Base-by-base conservation (phyloP, 2,888 invertebrate species). In the Tridacna gigas region DNA sequence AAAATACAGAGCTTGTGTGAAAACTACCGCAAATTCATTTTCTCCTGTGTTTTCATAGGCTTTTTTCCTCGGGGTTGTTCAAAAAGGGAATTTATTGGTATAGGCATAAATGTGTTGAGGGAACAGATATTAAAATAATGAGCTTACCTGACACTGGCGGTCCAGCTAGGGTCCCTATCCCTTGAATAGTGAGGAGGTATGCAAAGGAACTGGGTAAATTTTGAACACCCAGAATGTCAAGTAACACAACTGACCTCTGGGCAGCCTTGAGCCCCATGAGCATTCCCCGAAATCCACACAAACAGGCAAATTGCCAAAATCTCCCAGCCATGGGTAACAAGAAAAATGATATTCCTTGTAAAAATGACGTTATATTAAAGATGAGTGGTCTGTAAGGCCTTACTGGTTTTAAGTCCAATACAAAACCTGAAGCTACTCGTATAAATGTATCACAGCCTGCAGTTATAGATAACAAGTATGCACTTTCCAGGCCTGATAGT, bases 401-500 rank as follows among this genome's bases (percentile, higher is more conserved):
- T 15, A 92, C 79, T 7, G 67, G 22, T 26, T 86, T 84, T 18
- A 90, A 63, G 66, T 92, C 91, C 11, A 92, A 73, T 13, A 92
- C 25, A 56, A 90, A 60, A 11, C 92, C 92, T 12, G 90, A 82
- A 0, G 83, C 22, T 5, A 92, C 86, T 25, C 92, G 84, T 0
- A 89, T 89, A 0, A 90, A 26, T 4, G 91, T 89, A 79, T 92
- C 92, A 69, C 80, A 80, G 0, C 89, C 86, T 12, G 92, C 91
- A 4, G 84, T 81, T 0, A 91, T 87, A 0, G 91, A 90, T 28
- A 92, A 61, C 0, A 91, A 71, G 47, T 88, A 80, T 0, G 92
- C 91, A 18, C 90, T 89, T 45, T 91, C 86, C 4, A 88, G 80
- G 12, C 88, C 88, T 63, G 60, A 20, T 77, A 82, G 28, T 12